phyloP scores from a whole-genome alignment of 2,797 vertebrate species.

The Tapera naevia region DNA sequence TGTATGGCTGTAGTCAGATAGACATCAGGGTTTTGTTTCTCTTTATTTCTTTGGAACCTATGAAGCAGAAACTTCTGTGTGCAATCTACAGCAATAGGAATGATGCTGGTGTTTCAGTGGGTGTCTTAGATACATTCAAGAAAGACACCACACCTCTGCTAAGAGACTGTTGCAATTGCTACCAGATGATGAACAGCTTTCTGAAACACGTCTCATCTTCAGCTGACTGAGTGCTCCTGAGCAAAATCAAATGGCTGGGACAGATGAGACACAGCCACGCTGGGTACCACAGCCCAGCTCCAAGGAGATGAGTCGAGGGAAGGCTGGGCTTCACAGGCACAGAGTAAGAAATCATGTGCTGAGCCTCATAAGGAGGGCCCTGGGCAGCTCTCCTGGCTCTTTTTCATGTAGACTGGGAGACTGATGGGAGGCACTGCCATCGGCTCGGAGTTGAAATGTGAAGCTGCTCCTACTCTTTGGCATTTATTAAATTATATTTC shows the following conservation, averaged over 20 bases:
- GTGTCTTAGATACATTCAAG: accelerated
- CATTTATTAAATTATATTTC: constrained; percentile 21
- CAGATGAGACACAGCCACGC: accelerated
- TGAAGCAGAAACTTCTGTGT: neutral
- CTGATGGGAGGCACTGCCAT: neutral
- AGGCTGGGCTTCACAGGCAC: neutral
- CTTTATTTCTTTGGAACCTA: constrained; percentile 20
- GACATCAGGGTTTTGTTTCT: neutral
- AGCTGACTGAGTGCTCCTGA: neutral
- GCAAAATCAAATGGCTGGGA: neutral
- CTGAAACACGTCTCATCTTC: neutral
- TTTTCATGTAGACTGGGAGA: neutral
- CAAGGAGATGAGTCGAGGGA: accelerated
- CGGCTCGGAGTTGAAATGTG: neutral
- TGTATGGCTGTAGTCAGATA: neutral
- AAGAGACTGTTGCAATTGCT: neutral
- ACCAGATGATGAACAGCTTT: neutral
- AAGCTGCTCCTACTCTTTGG: neutral
- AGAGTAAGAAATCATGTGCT: accelerated
- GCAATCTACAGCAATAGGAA: neutral
- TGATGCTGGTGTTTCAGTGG: neutral
- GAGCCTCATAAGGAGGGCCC: neutral
- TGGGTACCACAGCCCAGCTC: accelerated
- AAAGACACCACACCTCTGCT: neutral
- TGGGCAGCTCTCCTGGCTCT: neutral